phyloP scores from a whole-genome alignment of 2,888 invertebrate species.

The Flexamia atlantica region DNA sequence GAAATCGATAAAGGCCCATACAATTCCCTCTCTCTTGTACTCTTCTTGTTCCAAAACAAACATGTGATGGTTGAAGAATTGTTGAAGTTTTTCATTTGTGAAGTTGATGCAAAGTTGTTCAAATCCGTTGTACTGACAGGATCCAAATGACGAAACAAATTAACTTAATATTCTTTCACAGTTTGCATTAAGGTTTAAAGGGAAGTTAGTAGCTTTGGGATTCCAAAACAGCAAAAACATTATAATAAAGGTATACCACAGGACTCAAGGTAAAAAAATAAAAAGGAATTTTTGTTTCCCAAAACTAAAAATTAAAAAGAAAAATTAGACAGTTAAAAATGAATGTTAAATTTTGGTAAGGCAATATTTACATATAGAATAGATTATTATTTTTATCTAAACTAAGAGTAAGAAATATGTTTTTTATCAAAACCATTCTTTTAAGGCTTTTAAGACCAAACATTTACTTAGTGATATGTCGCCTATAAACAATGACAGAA shows the following conservation, averaged over 20 bases:
- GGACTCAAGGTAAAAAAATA: background rate
- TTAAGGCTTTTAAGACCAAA: too few relatives aligned
- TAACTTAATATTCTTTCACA: slow-evolving; percentile 4
- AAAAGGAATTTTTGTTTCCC: slow-evolving; percentile 1
- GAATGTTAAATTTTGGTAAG: too few relatives aligned
- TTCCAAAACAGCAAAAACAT: background rate
- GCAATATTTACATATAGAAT: background rate
- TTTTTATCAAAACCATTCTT: too few relatives aligned
- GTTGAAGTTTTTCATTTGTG: slow-evolving; percentile 99
- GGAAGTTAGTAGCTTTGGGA: background rate
- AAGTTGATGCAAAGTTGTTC: slow-evolving; percentile 99
- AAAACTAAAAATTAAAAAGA: slow-evolving; percentile 37
- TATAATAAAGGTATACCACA: background rate
- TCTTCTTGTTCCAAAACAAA: slow-evolving; percentile 99
- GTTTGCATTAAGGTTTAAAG: background rate
- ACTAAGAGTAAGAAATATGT: too few relatives aligned
- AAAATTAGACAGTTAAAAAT: too few relatives aligned
- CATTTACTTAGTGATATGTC: too few relatives aligned
- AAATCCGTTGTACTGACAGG: slow-evolving; percentile 94
- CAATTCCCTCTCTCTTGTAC: slow-evolving; percentile 97
- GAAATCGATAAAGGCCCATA: slow-evolving; percentile 99
- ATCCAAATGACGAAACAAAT: slow-evolving; percentile 14
- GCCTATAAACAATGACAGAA: background rate
- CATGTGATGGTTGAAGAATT: slow-evolving; percentile 99
- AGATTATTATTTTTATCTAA: too few relatives aligned